Conservation (phyloP, 2,797 vertebrate genomes). For the Decapterus maruadsi region DNA sequence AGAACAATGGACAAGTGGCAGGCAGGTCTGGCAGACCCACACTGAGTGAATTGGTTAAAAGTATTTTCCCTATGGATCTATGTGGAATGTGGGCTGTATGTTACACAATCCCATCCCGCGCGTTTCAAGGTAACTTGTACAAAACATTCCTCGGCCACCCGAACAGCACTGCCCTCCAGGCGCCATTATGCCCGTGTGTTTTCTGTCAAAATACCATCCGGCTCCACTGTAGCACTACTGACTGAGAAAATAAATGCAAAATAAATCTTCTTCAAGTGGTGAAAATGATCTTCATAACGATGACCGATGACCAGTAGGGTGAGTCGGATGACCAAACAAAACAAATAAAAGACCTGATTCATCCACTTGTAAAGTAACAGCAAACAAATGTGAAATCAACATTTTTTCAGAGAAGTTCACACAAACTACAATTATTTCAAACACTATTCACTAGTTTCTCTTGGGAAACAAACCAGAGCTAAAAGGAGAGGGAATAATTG, state of each 20-base stretch:
- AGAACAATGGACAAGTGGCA: not conserved
- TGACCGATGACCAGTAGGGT: not conserved
- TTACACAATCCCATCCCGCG: constrained; percentile 41
- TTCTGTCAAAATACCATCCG: constrained; percentile 52
- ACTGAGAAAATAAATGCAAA: constrained; percentile 27
- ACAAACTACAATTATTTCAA: too few relatives aligned
- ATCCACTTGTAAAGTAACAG: too few relatives aligned
- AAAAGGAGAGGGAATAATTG: too few relatives aligned
- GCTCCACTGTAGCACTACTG: constrained; percentile 8
- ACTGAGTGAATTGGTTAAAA: constrained; percentile 41
- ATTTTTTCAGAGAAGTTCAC: too few relatives aligned
- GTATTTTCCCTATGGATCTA: constrained; percentile 63
- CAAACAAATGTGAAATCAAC: too few relatives aligned
- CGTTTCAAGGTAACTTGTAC: constrained; percentile 47
- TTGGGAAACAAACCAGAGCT: too few relatives aligned
- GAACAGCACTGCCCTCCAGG: constrained; percentile 15
- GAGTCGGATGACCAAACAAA: not conserved
- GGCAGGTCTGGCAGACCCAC: constrained; percentile 7
- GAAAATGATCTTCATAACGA: not conserved
- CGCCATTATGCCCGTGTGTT: constrained; percentile 36
- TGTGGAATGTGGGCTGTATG: constrained; percentile 54
- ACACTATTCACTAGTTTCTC: too few relatives aligned
- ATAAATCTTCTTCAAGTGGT: constrained; percentile 14
- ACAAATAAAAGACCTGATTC: too few relatives aligned
- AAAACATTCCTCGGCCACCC: constrained; percentile 8